These are phyloP conservation scores for Drosophila pallidifrons DNA, from an alignment of 1,140 invertebrate species.

Conservation along the genomic window DNA sequence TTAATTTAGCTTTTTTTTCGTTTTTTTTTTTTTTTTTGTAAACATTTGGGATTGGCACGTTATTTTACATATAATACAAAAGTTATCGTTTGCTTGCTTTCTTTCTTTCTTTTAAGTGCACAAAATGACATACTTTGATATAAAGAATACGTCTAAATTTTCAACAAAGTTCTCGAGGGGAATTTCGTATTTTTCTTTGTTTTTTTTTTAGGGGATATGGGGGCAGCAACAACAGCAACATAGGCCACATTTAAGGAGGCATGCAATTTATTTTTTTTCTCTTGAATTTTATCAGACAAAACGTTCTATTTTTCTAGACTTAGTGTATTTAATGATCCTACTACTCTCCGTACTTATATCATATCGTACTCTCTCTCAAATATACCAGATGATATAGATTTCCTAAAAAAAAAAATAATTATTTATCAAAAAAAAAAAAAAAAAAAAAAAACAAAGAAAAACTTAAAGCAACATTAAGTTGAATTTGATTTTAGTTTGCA, in stretches of 20 bases:
- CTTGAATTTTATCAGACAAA: conserved; percentile 4
- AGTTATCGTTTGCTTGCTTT: conserved; percentile 38
- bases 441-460: too few relatives aligned
- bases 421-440: conserved; percentile 12
- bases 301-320: neutral
- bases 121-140: conserved; percentile 24
- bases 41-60: conserved; percentile 76
- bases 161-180: conserved; percentile 5
- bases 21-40: conserved; percentile 46
- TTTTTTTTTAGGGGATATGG: neutral
- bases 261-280: neutral
- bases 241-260: conserved; percentile 19
- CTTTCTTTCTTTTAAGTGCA: conserved; percentile 33
- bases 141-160: conserved; percentile 19
- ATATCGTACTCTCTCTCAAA: conserved; percentile 10
- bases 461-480: conserved; percentile 24
- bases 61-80: conserved; percentile 81
- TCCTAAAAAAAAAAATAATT: neutral
- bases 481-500: conserved; percentile 41
- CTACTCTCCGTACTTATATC: neutral
- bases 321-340: neutral
- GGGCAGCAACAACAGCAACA: conserved; percentile 23
- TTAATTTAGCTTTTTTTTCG: neutral
- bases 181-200: neutral
- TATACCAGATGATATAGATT: conserved; percentile 1